phyloP scores from a whole-genome alignment of 2,888 invertebrate genomes.

The Euclidia mi region DNA sequence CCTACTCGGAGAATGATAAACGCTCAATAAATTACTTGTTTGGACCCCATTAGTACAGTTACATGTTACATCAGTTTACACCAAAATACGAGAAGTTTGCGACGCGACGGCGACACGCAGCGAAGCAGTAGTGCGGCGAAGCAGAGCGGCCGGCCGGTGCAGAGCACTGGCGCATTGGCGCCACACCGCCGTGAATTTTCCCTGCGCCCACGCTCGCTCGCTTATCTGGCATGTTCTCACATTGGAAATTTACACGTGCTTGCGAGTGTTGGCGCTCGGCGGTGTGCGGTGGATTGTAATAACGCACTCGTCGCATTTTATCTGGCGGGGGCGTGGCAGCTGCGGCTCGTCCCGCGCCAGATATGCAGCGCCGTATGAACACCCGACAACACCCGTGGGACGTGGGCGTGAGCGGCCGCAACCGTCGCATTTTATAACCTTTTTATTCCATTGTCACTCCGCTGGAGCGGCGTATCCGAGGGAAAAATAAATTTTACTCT shows the following conservation, averaged over 20 bases:
- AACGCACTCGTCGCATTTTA: conserved; percentile 84
- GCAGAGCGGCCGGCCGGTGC: background rate
- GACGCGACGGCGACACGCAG: conserved; percentile 18
- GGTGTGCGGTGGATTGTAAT: conserved; percentile 73
- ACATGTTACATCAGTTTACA: conserved; percentile 58
- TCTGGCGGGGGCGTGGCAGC: conserved; percentile 78
- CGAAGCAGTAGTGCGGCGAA: background rate
- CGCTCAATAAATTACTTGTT: conserved; percentile 44
- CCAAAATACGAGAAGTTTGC: conserved; percentile 68
- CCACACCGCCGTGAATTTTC: conserved; percentile 73
- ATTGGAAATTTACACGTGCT: conserved; percentile 88
- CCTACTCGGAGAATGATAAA: conserved; percentile 44
- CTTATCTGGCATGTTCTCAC: conserved; percentile 86
- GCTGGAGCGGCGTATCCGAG: conserved; percentile 78
- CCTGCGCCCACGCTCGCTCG: conserved; percentile 77
- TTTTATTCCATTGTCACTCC: conserved; percentile 90
- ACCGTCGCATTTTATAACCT: conserved; percentile 88
- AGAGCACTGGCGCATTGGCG: background rate
- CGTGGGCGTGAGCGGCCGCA: conserved; percentile 83
- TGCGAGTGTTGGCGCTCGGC: conserved; percentile 67
- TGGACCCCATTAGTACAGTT: conserved; percentile 58
- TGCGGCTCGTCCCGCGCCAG: conserved; percentile 66
- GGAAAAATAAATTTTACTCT: conserved; percentile 89
- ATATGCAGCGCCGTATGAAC: conserved; percentile 74
- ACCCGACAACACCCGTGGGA: conserved; percentile 81